These are phyloP conservation scores for Pandemis cinnamomeana DNA, from an alignment of 2,888 invertebrate genomes.

Conservation along the genomic window DNA sequence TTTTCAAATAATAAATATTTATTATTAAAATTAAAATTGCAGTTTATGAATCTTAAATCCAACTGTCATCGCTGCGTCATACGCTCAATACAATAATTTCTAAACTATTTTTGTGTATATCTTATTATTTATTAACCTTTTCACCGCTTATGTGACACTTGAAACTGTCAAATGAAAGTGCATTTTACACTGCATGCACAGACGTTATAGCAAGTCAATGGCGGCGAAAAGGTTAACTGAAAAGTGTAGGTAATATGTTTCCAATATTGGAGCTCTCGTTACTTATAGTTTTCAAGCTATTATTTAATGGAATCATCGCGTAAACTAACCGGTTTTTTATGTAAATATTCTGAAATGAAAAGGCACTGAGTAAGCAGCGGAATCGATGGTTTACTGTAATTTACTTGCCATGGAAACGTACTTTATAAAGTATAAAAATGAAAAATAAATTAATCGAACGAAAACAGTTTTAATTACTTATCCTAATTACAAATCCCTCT, in stretches of 20 bases:
- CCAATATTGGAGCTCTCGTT: background rate
- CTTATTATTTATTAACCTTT: too few species aligned
- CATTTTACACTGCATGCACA: too few species aligned
- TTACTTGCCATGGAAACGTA: slow-evolving; percentile 52
- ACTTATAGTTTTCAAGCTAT: background rate
- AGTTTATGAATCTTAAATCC: too few species aligned
- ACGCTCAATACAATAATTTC: too few species aligned
- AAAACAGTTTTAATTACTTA: slow-evolving; percentile 27
- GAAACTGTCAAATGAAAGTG: too few species aligned
- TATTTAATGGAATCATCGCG: background rate
- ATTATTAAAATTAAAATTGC: too few species aligned
- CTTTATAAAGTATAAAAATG: slow-evolving; percentile 45
- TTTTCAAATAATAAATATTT: too few species aligned
- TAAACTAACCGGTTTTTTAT: slow-evolving; percentile 1
- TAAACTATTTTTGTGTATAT: too few species aligned
- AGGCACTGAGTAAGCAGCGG: slow-evolving; percentile 24
- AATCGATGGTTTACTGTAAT: slow-evolving; percentile 37
- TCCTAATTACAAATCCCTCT: slow-evolving; percentile 7
- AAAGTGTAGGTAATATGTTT: background rate
- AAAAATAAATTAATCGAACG: slow-evolving; percentile 36
- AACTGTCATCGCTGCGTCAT: too few species aligned
- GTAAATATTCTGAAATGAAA: slow-evolving; percentile 24
- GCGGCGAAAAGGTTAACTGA: too few species aligned
- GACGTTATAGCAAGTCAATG: too few species aligned
- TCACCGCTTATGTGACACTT: too few species aligned